These are phyloP conservation scores for Andrena dorsata DNA, from an alignment of 2,888 invertebrate genomes.

Conservation along the genomic window DNA sequence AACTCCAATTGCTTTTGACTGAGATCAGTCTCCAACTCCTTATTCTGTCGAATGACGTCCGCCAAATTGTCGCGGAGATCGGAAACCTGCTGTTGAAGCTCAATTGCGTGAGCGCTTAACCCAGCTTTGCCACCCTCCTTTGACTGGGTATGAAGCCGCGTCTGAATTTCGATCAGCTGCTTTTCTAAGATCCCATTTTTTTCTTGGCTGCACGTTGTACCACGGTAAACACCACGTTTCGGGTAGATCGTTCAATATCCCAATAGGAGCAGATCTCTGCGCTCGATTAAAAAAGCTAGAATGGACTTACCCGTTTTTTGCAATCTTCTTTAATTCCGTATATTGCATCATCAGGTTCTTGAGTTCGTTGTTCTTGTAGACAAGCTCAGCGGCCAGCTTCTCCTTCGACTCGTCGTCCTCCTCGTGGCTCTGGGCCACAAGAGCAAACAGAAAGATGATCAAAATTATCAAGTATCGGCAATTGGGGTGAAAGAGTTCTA, in stretches of 20 bases:
- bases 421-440: constrained; percentile 81
- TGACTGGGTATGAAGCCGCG: constrained; percentile 62
- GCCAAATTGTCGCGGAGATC: constrained; percentile 85
- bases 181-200: constrained; percentile 69
- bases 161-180: constrained; percentile 70
- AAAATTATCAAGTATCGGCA: constrained; percentile 7
- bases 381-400: constrained; percentile 86
- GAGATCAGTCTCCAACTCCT: constrained; percentile 85
- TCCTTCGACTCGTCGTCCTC: constrained; percentile 85
- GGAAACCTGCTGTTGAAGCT: constrained; percentile 84
- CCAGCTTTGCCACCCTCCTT: constrained; percentile 70
- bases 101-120: constrained; percentile 66
- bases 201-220: constrained; percentile 68
- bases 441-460: constrained; percentile 23
- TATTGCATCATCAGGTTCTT: constrained; percentile 66
- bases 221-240: not conserved
- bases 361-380: constrained; percentile 85
- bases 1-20: constrained; percentile 87
- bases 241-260: not conserved
- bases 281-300: not conserved
- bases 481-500: constrained; percentile 19
- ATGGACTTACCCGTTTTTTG: constrained; percentile 69
- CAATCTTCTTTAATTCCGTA: constrained; percentile 65
- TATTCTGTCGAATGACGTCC: constrained; percentile 85
- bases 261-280: not conserved